Evolutionary conservation across 2,888 invertebrate species (phyloP).

Genomic region (Synergus itoensis): DNA sequence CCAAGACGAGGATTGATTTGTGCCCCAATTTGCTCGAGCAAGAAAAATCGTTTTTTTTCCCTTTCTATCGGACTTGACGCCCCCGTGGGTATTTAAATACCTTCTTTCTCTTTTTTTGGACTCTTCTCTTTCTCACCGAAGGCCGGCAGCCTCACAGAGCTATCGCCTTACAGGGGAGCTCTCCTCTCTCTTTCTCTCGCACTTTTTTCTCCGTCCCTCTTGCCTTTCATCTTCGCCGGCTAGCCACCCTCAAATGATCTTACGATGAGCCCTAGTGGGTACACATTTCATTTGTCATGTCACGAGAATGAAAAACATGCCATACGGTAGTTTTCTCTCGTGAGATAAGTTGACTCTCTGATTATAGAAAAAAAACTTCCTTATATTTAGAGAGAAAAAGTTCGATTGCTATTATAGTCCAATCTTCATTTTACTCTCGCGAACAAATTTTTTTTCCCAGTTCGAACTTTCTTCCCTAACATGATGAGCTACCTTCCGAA

Average conservation of each 20-base stretch:
- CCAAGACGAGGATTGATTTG: not conserved
- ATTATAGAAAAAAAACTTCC: slow-evolving; percentile 4
- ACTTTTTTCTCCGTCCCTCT: slow-evolving; percentile 35
- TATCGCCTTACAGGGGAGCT: slow-evolving; percentile 37
- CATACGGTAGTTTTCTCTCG: not conserved
- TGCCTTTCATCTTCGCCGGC: slow-evolving; percentile 57
- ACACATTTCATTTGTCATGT: slow-evolving; percentile 69
- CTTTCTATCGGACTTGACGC: not conserved
- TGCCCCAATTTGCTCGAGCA: not conserved
- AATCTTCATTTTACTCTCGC: not conserved
- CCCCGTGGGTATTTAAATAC: slow-evolving; percentile 25
- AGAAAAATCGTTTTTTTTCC: not conserved
- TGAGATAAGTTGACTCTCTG: slow-evolving; percentile 11
- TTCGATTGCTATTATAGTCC: not conserved
- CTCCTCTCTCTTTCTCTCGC: slow-evolving; percentile 24
- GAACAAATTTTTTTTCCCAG: too few species aligned
- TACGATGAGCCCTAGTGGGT: slow-evolving; percentile 61
- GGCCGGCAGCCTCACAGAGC: slow-evolving; percentile 32
- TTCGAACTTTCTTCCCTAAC: too few species aligned
- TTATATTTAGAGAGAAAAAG: too few species aligned
- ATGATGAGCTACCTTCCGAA: too few species aligned
- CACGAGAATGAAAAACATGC: slow-evolving; percentile 55
- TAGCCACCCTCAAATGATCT: slow-evolving; percentile 46
- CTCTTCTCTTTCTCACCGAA: not conserved
- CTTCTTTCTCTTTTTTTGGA: not conserved